These are phyloP conservation scores for Monopterus albus DNA, from an alignment of 2,113 vertebrate genomes.

Conservation along the genomic window DNA sequence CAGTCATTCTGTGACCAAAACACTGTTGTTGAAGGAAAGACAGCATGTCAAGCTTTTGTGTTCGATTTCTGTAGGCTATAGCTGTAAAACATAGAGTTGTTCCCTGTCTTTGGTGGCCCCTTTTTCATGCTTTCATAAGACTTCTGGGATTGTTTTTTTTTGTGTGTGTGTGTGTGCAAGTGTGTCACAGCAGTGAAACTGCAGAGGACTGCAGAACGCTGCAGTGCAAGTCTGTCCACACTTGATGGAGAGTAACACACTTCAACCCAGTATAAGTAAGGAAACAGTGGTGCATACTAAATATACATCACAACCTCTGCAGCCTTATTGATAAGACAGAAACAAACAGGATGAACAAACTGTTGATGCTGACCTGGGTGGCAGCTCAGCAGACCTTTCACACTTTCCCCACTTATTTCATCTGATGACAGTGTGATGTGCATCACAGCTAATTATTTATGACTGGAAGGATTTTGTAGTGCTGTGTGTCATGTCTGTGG, in stretches of 20 bases:
- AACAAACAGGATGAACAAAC: not conserved
- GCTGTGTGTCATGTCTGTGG: slow-evolving; percentile 31
- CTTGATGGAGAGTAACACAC: slow-evolving; percentile 38
- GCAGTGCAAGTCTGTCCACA: slow-evolving; percentile 37
- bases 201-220: slow-evolving; percentile 47
- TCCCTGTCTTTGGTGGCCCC: not conserved
- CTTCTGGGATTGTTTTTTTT: slow-evolving; percentile 18
- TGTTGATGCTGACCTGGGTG: too few relatives aligned
- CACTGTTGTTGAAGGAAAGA: too few relatives aligned
- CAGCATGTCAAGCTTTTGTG: not conserved
- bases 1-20: too few relatives aligned
- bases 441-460: slow-evolving; percentile 28
- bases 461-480: slow-evolving; percentile 19
- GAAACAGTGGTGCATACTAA: slow-evolving; percentile 60
- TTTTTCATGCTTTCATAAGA: not conserved
- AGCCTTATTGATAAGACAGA: slow-evolving; percentile 28
- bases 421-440: slow-evolving; percentile 5
- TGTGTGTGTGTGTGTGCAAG: too few relatives aligned
- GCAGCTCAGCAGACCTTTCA: slow-evolving; percentile 26
- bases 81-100: not conserved
- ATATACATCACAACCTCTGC: slow-evolving; percentile 39
- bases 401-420: not conserved
- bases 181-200: slow-evolving; percentile 36
- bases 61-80: not conserved
- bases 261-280: slow-evolving; percentile 41